A percentile compares a stretch with the other conserved stretches of the same genome.
Evolutionary conservation across 2,888 invertebrate species (phyloP).

Genomic region (Cerceris ruficornis): DNA sequence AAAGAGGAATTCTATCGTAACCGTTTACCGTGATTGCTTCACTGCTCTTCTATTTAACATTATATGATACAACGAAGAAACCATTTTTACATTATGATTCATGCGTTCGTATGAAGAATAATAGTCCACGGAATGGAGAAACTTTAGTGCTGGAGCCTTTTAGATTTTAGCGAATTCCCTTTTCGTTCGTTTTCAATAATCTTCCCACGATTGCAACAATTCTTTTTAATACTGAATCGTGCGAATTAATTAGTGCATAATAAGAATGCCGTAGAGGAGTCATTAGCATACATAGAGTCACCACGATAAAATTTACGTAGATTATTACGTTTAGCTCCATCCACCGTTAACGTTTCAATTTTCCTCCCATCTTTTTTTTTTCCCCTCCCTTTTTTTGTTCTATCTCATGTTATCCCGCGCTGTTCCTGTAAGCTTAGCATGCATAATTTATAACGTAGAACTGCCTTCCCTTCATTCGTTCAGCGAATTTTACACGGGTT

Average conservation of each 20-base stretch:
- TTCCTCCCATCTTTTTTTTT: neutral
- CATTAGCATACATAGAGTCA: slow-evolving; percentile 46
- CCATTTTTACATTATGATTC: too few relatives aligned
- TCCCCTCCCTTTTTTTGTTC: slow-evolving; percentile 1
- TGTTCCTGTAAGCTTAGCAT: slow-evolving; percentile 41
- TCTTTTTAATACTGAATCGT: neutral
- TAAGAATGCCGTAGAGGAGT: slow-evolving; percentile 48
- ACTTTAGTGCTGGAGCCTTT: too few relatives aligned
- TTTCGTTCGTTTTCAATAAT: neutral
- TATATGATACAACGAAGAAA: too few relatives aligned
- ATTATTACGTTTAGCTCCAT: slow-evolving; percentile 6
- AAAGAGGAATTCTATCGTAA: too few relatives aligned
- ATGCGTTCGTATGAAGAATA: too few relatives aligned
- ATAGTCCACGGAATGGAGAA: too few relatives aligned
- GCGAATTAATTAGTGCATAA: slow-evolving; percentile 50
- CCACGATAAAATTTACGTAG: slow-evolving; percentile 34
- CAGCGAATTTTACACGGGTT: slow-evolving; percentile 10
- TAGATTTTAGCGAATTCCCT: too few relatives aligned
- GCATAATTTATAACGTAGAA: slow-evolving; percentile 44
- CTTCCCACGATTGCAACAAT: neutral
- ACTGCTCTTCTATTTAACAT: too few relatives aligned
- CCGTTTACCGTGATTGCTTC: too few relatives aligned
- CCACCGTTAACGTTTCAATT: neutral
- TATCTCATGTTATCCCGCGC: slow-evolving; percentile 10
- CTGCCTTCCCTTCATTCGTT: slow-evolving; percentile 9